Base-by-base conservation (phyloP, 2,113 vertebrate genomes). In the Hippocampus comes region DNA sequence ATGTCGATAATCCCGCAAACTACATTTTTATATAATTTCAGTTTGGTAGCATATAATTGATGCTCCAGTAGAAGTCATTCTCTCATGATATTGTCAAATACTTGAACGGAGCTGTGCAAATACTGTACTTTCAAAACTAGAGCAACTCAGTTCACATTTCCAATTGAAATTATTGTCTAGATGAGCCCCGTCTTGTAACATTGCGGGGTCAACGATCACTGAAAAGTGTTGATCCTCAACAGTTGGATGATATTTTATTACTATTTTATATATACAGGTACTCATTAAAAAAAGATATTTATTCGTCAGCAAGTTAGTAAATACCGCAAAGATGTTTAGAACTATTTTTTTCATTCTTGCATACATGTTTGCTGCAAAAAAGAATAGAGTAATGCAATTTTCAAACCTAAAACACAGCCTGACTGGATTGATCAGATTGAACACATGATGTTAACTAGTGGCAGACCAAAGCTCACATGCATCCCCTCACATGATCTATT, bases 381-480 rank as follows among this genome's bases (percentile, higher is more conserved):
- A 59, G 30, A 30, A 30, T 0, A 2, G 15, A 14, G 59, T 34
- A 61, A 61, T 18, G 12, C 6, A 10, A 4, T 56, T 61, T 1
- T 18, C 2, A 34, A 15, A 6, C 57, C 14, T 25, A 18, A 63
- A n/a, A 48, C 17, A 49, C 27, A 11, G 14, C 27, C 2, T 64
- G 60, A 74, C 34, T 49, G 46, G 41, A 18, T 43, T 67, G 15
- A 14, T 63, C 41, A 51, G 8, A 59, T 73, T 69, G 55, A 38
- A 41, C 18, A 55, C 7, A n/a, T 9, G 6, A 42, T 38, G 23
- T 70, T 73, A 75, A 67, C 38, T 70, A 27, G 21, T 38, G 21
- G 66, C 43, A 23, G 23, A 53, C 65, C 65, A 30, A 56, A 10
- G 57, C 43, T 84, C 78, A 76, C 74, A 65, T 72, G 73, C 20